Conservation (phyloP, 2,113 vertebrate genomes). For the Spheniscus mendiculus region DNA sequence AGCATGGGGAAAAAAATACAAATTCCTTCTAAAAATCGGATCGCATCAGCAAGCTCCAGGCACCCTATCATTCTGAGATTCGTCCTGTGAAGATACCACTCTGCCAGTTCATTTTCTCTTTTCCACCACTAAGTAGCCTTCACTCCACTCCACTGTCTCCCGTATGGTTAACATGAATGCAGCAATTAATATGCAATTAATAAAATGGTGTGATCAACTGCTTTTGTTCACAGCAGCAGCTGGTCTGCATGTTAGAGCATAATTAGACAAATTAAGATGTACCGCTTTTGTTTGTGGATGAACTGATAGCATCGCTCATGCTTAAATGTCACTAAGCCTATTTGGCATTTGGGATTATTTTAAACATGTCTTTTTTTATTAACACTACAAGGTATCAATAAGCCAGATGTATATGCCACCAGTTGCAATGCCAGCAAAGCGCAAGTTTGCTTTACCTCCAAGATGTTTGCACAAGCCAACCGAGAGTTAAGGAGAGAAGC, state of each 20-base stretch:
- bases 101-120: slow-evolving; percentile 8
- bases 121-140: slow-evolving; percentile 16
- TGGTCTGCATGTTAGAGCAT: slow-evolving; percentile 45
- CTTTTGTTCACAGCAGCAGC: slow-evolving; percentile 72
- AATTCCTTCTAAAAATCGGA: not conserved
- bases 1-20: not conserved
- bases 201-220: slow-evolving; percentile 62
- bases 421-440: not conserved
- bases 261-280: slow-evolving; percentile 67
- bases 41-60: not conserved
- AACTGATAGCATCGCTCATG: slow-evolving; percentile 20
- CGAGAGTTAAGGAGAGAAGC: not conserved
- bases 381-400: not conserved
- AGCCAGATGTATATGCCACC: not conserved
- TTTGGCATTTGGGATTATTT: slow-evolving; percentile 34
- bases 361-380: not conserved
- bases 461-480: not conserved
- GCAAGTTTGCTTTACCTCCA: not conserved
- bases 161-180: slow-evolving; percentile 62
- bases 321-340: slow-evolving; percentile 46
- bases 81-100: not conserved
- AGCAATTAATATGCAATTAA: slow-evolving; percentile 71
- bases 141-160: slow-evolving; percentile 16
- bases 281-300: slow-evolving; percentile 26
- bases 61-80: not conserved